Base-by-base conservation (phyloP, 2,888 invertebrate genomes). In the Polietes domitor region DNA sequence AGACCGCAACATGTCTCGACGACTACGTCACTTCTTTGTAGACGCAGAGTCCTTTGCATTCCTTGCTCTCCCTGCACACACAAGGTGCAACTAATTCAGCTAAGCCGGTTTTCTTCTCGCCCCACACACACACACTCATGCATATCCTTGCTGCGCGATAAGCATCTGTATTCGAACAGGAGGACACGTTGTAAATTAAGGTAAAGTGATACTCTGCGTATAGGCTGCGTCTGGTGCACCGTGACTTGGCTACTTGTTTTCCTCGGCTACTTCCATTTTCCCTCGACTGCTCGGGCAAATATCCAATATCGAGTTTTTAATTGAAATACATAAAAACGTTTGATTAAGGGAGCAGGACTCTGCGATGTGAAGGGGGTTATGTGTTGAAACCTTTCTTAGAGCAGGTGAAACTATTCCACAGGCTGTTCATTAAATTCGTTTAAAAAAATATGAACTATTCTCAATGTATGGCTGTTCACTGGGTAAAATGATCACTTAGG, bases 1-100 rank as follows among this genome's bases (percentile, higher is more conserved):
- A 32, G 7, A 63, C 43, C n/a, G 75, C 17, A n/a, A n/a, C n/a
- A n/a, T n/a, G n/a, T n/a, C n/a, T n/a, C n/a, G n/a, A n/a, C n/a
- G n/a, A 68, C 24, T 28, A 58, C 7, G 19, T 37, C 37, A 37
- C 28, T 24, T 47, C n/a, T n/a, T n/a, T 47, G 47, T 47, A n/a
- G n/a, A 50, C 50, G 10, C 2, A 47, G 53, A 50, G 50, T 77
- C 55, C 61, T 43, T 72, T 70, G 61, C 24, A 63, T 53, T 68
- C 24, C 53, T 37, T n/a, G n/a, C n/a, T 17, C 61, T 68, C 68
- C 74, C 50, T 78, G 81, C 80, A 72, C 24, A 53, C 55, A 74
- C 86, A 87, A 87, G 87, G 85, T 87, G 87, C 86, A 85, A 83
- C 80, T 79, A 70, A 76, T 85, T 63, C 61, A 70, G 47, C 47